Evolutionary conservation across 2,797 vertebrate species (phyloP).

Genomic region (Cuculus canorus): DNA sequence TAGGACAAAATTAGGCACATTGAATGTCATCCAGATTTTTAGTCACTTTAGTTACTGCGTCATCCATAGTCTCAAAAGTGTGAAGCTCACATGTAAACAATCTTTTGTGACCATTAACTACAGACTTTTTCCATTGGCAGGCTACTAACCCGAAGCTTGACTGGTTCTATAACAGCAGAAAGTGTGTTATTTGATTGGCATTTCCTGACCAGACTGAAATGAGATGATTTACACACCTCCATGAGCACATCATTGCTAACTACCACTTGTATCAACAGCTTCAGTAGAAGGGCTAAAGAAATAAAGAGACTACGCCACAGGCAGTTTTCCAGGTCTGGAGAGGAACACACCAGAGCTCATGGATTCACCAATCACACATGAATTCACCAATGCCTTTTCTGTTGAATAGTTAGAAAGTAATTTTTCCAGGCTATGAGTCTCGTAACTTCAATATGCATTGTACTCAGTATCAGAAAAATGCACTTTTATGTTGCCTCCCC

Average conservation of each 20-base stretch:
- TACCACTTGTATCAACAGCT: neutral
- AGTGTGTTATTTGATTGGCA: neutral
- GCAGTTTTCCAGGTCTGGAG: neutral
- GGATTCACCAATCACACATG: no score
- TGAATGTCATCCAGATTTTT: neutral
- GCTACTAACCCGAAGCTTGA: neutral
- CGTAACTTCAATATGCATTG: neutral
- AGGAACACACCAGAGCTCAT: neutral
- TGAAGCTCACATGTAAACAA: neutral
- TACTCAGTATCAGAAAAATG: neutral
- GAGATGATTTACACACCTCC: neutral
- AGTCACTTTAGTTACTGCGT: neutral
- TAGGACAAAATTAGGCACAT: neutral
- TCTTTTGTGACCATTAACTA: neutral
- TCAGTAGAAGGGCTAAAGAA: neutral
- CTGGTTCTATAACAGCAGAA: neutral
- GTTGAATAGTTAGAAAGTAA: neutral
- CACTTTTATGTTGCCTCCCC: neutral
- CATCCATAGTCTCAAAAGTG: neutral
- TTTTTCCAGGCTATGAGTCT: neutral
- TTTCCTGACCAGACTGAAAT: neutral
- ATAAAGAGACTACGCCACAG: neutral
- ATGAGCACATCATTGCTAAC: neutral
- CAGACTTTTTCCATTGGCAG: neutral
- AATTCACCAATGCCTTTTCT: neutral